These are phyloP conservation scores for Galaxias olidus DNA, from an alignment of 2,797 vertebrate genomes.

Conservation along the genomic window DNA sequence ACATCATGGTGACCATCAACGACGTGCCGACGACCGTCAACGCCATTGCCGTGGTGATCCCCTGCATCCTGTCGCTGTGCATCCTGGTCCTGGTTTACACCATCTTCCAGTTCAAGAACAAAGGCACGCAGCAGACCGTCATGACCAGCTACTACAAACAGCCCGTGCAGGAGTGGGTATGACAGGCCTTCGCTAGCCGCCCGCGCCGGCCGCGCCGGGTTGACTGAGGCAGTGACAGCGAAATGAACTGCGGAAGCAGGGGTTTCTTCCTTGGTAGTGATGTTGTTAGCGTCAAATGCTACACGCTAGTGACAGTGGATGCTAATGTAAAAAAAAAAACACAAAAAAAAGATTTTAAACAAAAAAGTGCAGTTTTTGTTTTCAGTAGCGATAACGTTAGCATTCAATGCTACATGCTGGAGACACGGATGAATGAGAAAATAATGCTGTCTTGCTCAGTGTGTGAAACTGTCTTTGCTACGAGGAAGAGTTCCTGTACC, in stretches of 20 bases:
- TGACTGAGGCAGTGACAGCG: constrained; percentile 20
- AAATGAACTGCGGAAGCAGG: too few species aligned
- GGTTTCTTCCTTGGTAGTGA: neutral
- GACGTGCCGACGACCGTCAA: constrained; percentile 93
- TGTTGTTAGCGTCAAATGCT: constrained; percentile 12
- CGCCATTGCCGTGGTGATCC: constrained; percentile 96
- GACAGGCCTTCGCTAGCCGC: constrained; percentile 67
- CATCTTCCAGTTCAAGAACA: constrained; percentile 99
- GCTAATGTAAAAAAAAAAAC: constrained; percentile 5
- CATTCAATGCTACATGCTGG: constrained; percentile 4
- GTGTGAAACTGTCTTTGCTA: neutral
- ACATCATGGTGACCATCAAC: constrained; percentile 97
- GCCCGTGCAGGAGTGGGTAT: constrained; percentile 98
- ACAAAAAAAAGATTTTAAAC: constrained; percentile 3
- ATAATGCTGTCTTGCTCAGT: constrained; percentile 28
- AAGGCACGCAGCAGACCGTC: constrained; percentile 91
- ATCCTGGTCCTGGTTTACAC: constrained; percentile 97
- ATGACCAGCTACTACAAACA: constrained; percentile 91
- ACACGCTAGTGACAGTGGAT: neutral
- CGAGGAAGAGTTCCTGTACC: neutral
- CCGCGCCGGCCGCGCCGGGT: constrained; percentile 35
- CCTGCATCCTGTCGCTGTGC: constrained; percentile 95
- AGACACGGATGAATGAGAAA: constrained; percentile 1
- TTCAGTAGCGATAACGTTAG: constrained; percentile 3
- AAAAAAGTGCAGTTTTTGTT: too few species aligned